These are phyloP conservation scores for Heteronetta atricapilla DNA, from an alignment of 2,113 vertebrate genomes.

Conservation along the genomic window DNA sequence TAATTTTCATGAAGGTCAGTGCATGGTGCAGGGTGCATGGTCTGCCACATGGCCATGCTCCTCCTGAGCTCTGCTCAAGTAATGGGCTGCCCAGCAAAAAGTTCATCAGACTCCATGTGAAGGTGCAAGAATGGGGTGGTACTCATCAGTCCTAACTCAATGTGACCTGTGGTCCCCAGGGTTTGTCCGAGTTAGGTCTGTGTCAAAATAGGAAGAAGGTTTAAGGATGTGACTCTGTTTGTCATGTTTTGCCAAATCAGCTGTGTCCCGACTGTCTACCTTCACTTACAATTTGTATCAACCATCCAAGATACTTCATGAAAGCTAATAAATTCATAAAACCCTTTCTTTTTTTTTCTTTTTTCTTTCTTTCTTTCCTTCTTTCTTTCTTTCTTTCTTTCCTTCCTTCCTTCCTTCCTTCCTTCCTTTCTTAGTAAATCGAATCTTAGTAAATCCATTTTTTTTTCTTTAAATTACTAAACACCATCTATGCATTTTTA, in stretches of 20 bases:
- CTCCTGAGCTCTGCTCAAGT: neutral
- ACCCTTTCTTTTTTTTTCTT: too few species aligned
- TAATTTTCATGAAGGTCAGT: neutral
- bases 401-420: too few species aligned
- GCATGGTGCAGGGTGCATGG: neutral
- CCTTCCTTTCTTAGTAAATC: too few species aligned
- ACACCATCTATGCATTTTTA: neutral
- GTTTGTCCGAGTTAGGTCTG: neutral
- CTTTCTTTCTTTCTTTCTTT: too few species aligned
- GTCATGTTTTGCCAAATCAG: neutral
- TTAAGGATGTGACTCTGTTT: neutral
- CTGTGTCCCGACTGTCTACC: neutral
- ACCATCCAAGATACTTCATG: neutral
- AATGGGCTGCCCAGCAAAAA: neutral
- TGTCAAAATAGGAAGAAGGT: neutral
- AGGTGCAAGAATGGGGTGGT: neutral
- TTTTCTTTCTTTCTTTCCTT: too few species aligned
- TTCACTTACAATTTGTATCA: neutral
- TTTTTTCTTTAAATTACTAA: neutral
- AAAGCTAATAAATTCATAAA: neutral
- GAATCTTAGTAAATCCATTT: too few species aligned
- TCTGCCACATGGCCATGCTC: accelerated
- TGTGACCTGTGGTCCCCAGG: too few species aligned
- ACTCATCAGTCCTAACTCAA: neutral
- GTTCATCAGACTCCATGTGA: neutral